phyloP scores from a whole-genome alignment of 2,113 vertebrate genomes.

The Elaphurus davidianus region DNA sequence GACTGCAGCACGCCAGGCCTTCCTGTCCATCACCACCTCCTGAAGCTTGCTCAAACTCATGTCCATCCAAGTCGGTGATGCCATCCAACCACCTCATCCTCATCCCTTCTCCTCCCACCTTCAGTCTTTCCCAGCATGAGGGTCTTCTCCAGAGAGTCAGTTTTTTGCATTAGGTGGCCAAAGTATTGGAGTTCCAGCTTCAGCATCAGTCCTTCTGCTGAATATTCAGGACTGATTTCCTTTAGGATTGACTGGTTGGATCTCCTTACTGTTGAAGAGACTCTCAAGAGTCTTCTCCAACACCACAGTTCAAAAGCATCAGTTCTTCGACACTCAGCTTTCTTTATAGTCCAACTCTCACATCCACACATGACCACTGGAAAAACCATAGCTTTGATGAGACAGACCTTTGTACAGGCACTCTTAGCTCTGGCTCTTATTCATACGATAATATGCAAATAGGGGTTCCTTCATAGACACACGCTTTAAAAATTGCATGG shows the following conservation, averaged over 20 bases:
- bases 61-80: background rate
- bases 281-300: background rate
- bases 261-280: background rate
- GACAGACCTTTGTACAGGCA: background rate
- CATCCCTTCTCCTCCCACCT: background rate
- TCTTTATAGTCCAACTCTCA: background rate
- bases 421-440: background rate
- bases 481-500: background rate
- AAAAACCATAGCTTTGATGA: background rate
- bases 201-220: background rate
- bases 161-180: background rate
- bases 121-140: background rate
- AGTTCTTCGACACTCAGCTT: accelerated
- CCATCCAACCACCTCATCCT: background rate
- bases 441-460: no score
- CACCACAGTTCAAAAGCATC: background rate
- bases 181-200: background rate
- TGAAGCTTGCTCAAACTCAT: background rate
- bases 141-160: background rate
- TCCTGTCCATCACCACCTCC: background rate
- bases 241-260: no score
- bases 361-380: background rate
- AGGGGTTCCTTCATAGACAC: background rate
- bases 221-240: background rate
- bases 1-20: accelerated